phyloP scores from a whole-genome alignment of 2,888 invertebrate genomes.

The Trichacis sp. region DNA sequence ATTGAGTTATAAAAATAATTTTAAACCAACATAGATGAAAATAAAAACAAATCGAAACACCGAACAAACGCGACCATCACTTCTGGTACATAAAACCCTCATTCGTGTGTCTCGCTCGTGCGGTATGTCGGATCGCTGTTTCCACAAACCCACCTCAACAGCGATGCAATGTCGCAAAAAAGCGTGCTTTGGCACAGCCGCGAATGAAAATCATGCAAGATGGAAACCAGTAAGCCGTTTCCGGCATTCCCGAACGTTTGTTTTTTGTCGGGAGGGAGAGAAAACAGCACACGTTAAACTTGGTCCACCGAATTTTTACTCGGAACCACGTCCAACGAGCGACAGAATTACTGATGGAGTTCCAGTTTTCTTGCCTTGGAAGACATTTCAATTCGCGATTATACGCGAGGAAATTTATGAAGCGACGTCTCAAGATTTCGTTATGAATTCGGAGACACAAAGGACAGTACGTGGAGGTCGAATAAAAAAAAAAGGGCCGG shows the following conservation, averaged over 20 bases:
- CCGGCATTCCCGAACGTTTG: too few relatives aligned
- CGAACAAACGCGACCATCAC: constrained; percentile 67
- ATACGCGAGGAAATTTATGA: background rate
- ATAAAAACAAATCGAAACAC: constrained; percentile 65
- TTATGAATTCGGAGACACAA: constrained; percentile 6
- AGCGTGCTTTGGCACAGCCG: constrained; percentile 15
- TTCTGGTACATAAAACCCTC: constrained; percentile 67
- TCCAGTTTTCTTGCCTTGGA: too few relatives aligned
- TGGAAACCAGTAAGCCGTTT: constrained; percentile 6
- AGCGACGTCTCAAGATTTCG: constrained; percentile 2
- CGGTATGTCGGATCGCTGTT: constrained; percentile 29
- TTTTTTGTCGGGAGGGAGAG: too few relatives aligned
- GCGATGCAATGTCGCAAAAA: background rate
- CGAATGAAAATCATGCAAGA: constrained; percentile 42
- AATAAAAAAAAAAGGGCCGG: background rate
- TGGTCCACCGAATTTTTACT: too few relatives aligned
- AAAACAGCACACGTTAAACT: too few relatives aligned
- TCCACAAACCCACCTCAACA: constrained; percentile 35
- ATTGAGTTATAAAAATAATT: too few relatives aligned
- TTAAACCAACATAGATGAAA: constrained; percentile 58
- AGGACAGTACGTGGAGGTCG: constrained; percentile 5
- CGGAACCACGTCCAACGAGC: too few relatives aligned
- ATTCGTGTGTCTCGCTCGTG: constrained; percentile 30
- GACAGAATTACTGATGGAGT: too few relatives aligned
- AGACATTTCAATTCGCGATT: background rate